phyloP scores from a whole-genome alignment of 2,113 vertebrate genomes.

The Atractosteus spatula region DNA sequence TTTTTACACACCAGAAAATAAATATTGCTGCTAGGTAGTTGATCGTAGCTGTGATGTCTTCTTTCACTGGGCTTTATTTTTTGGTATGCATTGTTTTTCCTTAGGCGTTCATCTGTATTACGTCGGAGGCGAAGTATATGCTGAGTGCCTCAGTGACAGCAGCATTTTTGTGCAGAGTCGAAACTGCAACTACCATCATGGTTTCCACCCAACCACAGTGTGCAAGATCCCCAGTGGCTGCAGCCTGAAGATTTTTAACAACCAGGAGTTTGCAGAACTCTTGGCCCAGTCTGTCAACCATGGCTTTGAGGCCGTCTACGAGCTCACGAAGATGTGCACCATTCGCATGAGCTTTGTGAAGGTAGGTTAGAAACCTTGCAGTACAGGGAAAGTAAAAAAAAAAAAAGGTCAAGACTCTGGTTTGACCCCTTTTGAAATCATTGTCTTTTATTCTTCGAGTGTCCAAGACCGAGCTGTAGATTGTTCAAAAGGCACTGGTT shows the following conservation, averaged over 20 bases:
- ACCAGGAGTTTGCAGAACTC: conserved; percentile 96
- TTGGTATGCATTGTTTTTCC: conserved; percentile 7
- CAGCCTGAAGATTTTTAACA: conserved; percentile 98
- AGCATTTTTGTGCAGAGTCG: conserved; percentile 98
- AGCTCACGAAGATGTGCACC: conserved; percentile 99
- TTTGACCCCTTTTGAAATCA: too few species aligned
- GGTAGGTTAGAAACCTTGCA: conserved; percentile 54
- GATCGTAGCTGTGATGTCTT: too few species aligned
- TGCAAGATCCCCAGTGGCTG: conserved; percentile 98
- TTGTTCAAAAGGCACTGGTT: too few species aligned
- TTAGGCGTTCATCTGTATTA: conserved; percentile 96
- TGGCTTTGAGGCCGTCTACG: conserved; percentile 96
- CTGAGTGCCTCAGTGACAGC: conserved; percentile 95
- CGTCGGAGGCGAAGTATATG: conserved; percentile 94
- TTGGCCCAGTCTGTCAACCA: conserved; percentile 97
- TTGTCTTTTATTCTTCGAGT: too few species aligned
- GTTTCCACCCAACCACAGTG: conserved; percentile 95
- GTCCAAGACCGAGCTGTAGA: too few species aligned
- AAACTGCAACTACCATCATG: conserved; percentile 98
- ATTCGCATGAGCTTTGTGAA: conserved; percentile 99
- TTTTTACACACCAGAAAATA: too few species aligned
- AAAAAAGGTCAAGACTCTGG: too few species aligned
- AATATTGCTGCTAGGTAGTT: too few species aligned
- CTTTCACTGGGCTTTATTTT: too few species aligned
- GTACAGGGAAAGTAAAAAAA: background rate